Evolutionary conservation across 2,888 invertebrate species (phyloP).

Genomic region (Drosophila diplacantha): DNA sequence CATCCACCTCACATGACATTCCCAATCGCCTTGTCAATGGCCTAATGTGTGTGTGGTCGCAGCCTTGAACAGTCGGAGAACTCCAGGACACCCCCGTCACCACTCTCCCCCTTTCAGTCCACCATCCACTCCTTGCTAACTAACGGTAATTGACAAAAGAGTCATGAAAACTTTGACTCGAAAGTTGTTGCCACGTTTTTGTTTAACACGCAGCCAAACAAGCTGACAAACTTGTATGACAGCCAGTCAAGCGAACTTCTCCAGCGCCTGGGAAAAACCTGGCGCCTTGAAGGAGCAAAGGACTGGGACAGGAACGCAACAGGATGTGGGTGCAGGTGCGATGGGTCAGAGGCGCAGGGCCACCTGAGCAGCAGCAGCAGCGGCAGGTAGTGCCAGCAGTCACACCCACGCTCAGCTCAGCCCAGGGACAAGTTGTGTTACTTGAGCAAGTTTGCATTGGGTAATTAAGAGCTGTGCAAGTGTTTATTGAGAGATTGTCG

Average conservation of each 20-base stretch:
- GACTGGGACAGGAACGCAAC: neutral
- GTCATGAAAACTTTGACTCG: constrained; percentile 69
- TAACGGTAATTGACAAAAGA: constrained; percentile 70
- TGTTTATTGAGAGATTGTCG: constrained; percentile 64
- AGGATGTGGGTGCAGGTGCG: constrained; percentile 33
- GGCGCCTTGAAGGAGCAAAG: too few species aligned
- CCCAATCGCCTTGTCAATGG: constrained; percentile 68
- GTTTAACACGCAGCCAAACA: constrained; percentile 68
- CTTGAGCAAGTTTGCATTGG: constrained; percentile 67
- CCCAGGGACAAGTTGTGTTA: constrained; percentile 39
- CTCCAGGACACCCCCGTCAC: neutral
- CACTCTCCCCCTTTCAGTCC: neutral
- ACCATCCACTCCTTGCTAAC: constrained; percentile 38
- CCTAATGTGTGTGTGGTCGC: constrained; percentile 15
- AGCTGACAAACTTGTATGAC: constrained; percentile 71
- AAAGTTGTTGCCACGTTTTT: constrained; percentile 67
- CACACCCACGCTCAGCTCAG: constrained; percentile 12
- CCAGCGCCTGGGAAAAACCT: constrained; percentile 21
- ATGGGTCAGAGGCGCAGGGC: constrained; percentile 26
- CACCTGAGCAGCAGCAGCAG: constrained; percentile 5
- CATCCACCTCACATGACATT: constrained; percentile 38
- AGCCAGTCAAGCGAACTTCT: constrained; percentile 46
- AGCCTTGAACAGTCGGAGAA: constrained; percentile 1
- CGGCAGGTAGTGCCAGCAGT: constrained; percentile 16
- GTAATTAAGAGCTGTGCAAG: constrained; percentile 71